phyloP scores from a whole-genome alignment of 2,113 vertebrate genomes.

The Megalops atlanticus region DNA sequence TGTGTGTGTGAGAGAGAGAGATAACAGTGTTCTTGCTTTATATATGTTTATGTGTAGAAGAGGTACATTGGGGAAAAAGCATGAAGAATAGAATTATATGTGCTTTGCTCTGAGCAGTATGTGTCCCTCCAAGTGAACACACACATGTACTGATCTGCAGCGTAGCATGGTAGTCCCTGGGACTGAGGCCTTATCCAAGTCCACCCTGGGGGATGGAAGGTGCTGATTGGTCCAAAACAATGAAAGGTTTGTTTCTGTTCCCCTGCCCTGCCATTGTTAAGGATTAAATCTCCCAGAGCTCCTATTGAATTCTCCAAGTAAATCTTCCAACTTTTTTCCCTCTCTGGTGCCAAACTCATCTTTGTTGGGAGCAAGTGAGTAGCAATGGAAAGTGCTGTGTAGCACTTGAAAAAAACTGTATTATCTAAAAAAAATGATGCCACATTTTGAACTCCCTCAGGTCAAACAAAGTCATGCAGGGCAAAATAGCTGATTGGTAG shows the following conservation, averaged over 20 bases:
- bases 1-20: no score
- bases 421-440: background rate
- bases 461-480: background rate
- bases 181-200: conserved; percentile 60
- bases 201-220: conserved; percentile 30
- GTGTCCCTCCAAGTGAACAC: background rate
- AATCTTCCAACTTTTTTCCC: background rate
- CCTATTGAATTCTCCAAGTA: conserved; percentile 32
- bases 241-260: conserved; percentile 58
- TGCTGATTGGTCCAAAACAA: conserved; percentile 66
- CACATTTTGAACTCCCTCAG: background rate
- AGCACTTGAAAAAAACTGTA: no score
- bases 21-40: background rate
- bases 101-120: background rate
- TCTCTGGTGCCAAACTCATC: background rate
- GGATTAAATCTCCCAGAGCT: background rate
- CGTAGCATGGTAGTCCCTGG: conserved; percentile 55
- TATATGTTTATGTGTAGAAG: conserved; percentile 15
- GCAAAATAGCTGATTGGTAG: background rate
- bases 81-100: background rate
- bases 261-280: conserved; percentile 15
- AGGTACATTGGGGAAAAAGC: background rate
- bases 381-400: background rate
- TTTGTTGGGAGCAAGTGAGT: background rate
- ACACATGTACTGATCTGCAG: conserved; percentile 61